Evolutionary conservation across 2,888 invertebrate species (phyloP), one percentile per base, ranked within the genome.

Genomic region (Stenodera caucasica): DNA sequence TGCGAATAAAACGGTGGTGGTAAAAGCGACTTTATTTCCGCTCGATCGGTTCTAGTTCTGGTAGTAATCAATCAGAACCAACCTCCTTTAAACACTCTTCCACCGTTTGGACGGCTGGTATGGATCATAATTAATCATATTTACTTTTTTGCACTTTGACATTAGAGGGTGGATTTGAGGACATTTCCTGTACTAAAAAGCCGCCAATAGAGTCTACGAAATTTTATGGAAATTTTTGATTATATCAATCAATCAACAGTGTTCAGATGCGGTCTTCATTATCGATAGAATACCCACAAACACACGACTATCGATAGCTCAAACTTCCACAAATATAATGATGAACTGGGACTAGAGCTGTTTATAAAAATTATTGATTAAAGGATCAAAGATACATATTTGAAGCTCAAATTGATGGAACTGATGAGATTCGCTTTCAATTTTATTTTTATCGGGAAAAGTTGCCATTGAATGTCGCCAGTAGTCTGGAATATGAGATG

Each of bases 91-190:
- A n/a, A n/a, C n/a, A n/a, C 37, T 18, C 7, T 15, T 40, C 18
- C 37, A 40, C 15, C 18, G 37, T 61, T 45, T 53, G 57, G 57
- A 61, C 57, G 57, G 35, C 32, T 51, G 51, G 32, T 50, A 49
- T 12, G 29, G 55, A 58, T 52, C 53, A 52, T 61, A 61, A 61
- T 61, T 61, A 61, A 61, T 61, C 61, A 61, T 58, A 58, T 61
- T 61, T 58, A 61, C 26, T 37, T 53, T 55, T 61, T 18, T 9
- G 2, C n/a, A 15, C 9, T 15, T 40, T 40, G 15, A 9, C 37
- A 40, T 15, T 40, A 2, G 9, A 18, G 37, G 15, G 15, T 40
- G 8, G 18, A 40, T 40, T 40, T 9, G 2, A 18, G 18, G 37
- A 40, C 18, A 15, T 40, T 15, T 9, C 18, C 18, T 35, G 14